Base-by-base conservation (phyloP, 2,113 vertebrate species). In the Vidua chalybeata region DNA sequence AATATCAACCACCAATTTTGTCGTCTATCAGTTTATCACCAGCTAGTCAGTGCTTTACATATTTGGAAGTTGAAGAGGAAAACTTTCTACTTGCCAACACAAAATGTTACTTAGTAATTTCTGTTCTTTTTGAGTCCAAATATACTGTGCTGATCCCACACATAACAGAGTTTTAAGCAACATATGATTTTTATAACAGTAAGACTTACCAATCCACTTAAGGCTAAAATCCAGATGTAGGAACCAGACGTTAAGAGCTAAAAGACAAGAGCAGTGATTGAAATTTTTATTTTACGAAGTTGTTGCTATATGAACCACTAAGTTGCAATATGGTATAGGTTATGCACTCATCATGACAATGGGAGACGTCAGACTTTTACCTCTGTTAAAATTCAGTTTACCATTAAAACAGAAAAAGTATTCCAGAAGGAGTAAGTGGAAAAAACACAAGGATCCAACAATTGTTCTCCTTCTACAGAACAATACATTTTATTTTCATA, bases 151-250 rank as follows among this genome's bases (percentile, higher is more conserved):
- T 33, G 68, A 69, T 14, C 15, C 43, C 39, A 90, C 20, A 85
- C 5, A 4, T 61, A 84, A 71, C 7, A 41, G 30, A 52, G 15
- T 13, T 83, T 64, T 56, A 89, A 69, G 14, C 27, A 91, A 81
- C 7, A 61, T 13, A 48, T 3, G 2, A 79, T 81, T 91, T 92
- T 89, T 59, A 19, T 69, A 96, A 88, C 72, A 91, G 62, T 61
- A n/a, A 93, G 72, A 98, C 99, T 99, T 98, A 99, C 99, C 98
- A 99, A 93, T 93, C 99, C 99, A 98, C 99, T 99, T 96, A 99
- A 97, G 87, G 99, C 99, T 97, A 99, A 97, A 94, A 99, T 98
- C 99, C 99, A 99, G 98, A 99, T 99, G 95, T 99, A 99, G 84
- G 98, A 97, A 93, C 99, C 98, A 93, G 99, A 99, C 23, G 99